These are phyloP conservation scores for Pogonognathellus flavescens DNA, from an alignment of 1,140 invertebrate genomes.

Conservation along the genomic window DNA sequence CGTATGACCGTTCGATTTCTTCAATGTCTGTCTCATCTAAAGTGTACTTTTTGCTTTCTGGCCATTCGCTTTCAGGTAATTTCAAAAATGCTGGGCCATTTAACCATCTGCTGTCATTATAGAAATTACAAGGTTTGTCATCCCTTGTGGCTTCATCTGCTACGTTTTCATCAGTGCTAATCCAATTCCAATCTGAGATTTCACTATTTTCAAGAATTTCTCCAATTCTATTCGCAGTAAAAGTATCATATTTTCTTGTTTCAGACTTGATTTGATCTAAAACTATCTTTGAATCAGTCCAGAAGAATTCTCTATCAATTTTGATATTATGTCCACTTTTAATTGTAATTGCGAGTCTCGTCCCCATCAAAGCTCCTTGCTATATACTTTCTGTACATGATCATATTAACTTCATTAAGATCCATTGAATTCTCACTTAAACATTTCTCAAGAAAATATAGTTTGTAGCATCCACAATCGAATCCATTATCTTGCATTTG, in stretches of 20 bases:
- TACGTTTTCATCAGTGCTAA: slow-evolving; percentile 61
- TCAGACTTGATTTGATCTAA: slow-evolving; percentile 58
- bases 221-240: slow-evolving; percentile 64
- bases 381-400: too few relatives aligned
- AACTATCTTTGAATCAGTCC: slow-evolving; percentile 63
- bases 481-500: too few relatives aligned
- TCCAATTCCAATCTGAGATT: slow-evolving; percentile 62
- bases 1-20: background rate
- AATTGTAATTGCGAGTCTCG: slow-evolving; percentile 64
- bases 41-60: background rate
- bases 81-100: slow-evolving; percentile 58
- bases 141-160: slow-evolving; percentile 63
- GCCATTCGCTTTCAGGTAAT: slow-evolving; percentile 33
- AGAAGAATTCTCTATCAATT: slow-evolving; percentile 51
- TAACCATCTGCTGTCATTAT: slow-evolving; percentile 52
- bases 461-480: too few relatives aligned
- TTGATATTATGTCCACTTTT: slow-evolving; percentile 15
- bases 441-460: too few relatives aligned
- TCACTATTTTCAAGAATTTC: slow-evolving; percentile 63
- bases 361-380: slow-evolving; percentile 70
- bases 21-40: background rate
- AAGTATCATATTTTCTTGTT: slow-evolving; percentile 51
- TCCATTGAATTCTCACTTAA: too few relatives aligned
- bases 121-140: background rate
- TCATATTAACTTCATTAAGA: too few relatives aligned